phyloP scores from a whole-genome alignment of 2,797 vertebrate species.

The Micromesistius poutassou region DNA sequence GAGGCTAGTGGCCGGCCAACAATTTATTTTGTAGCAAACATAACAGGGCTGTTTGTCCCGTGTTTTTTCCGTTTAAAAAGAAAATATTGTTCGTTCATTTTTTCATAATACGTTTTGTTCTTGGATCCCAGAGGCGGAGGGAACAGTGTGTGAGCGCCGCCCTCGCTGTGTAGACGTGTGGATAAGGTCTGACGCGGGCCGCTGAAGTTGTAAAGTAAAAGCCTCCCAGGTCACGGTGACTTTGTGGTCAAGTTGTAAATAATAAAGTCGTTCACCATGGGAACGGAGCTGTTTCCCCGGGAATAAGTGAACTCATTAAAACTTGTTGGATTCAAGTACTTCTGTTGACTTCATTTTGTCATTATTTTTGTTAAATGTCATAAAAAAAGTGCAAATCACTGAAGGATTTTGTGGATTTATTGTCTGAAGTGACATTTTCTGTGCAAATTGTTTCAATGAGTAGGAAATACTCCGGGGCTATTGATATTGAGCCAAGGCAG shows the following conservation, averaged over 20 bases:
- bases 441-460: not conserved
- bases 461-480: not conserved
- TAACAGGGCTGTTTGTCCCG: not conserved
- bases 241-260: conserved; percentile 84
- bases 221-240: conserved; percentile 67
- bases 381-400: not conserved
- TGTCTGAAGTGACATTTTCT: not conserved
- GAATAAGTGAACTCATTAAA: conserved; percentile 78
- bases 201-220: conserved; percentile 54
- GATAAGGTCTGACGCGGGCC: conserved; percentile 64
- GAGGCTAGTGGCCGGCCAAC: not conserved
- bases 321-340: conserved; percentile 72
- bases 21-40: not conserved
- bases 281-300: conserved; percentile 65
- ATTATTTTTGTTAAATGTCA: conserved; percentile 21
- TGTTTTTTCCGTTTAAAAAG: not conserved
- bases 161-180: conserved; percentile 53
- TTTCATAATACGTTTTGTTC: not conserved
- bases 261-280: conserved; percentile 75
- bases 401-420: not conserved
- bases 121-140: not conserved
- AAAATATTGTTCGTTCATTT: not conserved
- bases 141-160: not conserved
- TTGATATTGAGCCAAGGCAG: not conserved
- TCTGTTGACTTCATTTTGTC: conserved; percentile 49